Base-by-base conservation (phyloP, 1,140 invertebrate genomes). In the Cyphomyrmex costatus region DNA sequence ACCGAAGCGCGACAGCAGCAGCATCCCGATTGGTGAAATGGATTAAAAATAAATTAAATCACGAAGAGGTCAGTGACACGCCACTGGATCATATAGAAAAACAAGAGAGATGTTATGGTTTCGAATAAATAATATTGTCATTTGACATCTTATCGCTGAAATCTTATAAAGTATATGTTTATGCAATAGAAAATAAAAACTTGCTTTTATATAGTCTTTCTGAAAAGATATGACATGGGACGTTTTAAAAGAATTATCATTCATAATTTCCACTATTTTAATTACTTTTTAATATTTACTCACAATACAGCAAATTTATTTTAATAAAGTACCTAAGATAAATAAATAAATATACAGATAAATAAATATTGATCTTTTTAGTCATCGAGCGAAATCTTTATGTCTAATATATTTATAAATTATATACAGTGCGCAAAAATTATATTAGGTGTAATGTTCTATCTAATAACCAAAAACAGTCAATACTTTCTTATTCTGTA, bases 31-130 rank as follows among this genome's bases (percentile, higher is more conserved):
- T 71, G 46, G 65, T 49, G 71, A 70, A 83, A 83, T 73, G 33
- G 79, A 83, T 73, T 73, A 58, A 83, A 83, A 83, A 46, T 83
- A 73, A 74, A 83, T 73, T 83, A 49, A 74, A 82, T 82, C 24
- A 27, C 33, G 24, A 19, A 36, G 51, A 10, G 63, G n/a, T 80
- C 78, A 27, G 36, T 56, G 65, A 56, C 78, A 53, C 77, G 51
- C 21, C 51, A 56, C 14, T 8, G 46, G 33, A 46, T 79, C 30
- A 7, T 42, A 19, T 36, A 12, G 12, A 24, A 16, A 53, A 79
- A 51, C 10, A 66, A 66, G 33, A 66, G 2, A 3, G 49, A 68
- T 68, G 27, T 27, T 42, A 12, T 3, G 36, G 36, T 79, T 68
- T 12, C 14, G 7, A 3, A 21, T 5, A 19, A 36, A 65, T 16